Percentiles rank a stretch among this genome's conserved stretches.
Evolutionary conservation across 1,140 invertebrate genomes (phyloP).

Genomic region (Zaprionus capensis): DNA sequence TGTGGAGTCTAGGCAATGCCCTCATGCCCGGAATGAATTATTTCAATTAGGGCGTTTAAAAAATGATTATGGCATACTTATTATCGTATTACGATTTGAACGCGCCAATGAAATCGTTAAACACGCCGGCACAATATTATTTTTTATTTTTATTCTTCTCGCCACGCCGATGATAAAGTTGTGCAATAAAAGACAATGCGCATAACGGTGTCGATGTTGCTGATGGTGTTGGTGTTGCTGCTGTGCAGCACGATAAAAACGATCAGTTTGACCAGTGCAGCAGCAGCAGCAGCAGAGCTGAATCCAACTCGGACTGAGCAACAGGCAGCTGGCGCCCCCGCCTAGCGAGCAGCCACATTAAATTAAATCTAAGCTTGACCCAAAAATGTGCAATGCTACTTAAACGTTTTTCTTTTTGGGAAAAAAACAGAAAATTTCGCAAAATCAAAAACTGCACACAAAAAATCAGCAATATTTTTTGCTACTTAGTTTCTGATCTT

Average conservation of each 20-base stretch:
- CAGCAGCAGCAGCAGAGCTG: too few species aligned
- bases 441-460: slow-evolving; percentile 40
- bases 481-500: slow-evolving; percentile 28
- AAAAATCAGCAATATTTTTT: slow-evolving; percentile 16
- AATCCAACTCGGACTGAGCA: slow-evolving; percentile 7
- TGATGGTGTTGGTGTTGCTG: slow-evolving; percentile 2
- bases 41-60: slow-evolving; percentile 80
- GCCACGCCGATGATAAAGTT: slow-evolving; percentile 64
- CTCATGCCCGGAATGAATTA: slow-evolving; percentile 71
- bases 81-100: slow-evolving; percentile 68
- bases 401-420: slow-evolving; percentile 44
- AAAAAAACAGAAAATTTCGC: slow-evolving; percentile 53
- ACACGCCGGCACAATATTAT: slow-evolving; percentile 46
- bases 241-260: slow-evolving; percentile 28
- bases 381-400: slow-evolving; percentile 53
- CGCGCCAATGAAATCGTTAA: slow-evolving; percentile 62
- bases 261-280: slow-evolving; percentile 10
- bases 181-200: slow-evolving; percentile 75
- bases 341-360: slow-evolving; percentile 45
- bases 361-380: slow-evolving; percentile 81
- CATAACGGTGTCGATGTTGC: slow-evolving; percentile 27
- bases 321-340: slow-evolving; percentile 48
- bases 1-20: slow-evolving; percentile 24
- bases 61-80: slow-evolving; percentile 79
- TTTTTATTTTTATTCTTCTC: slow-evolving; percentile 54